Evolutionary conservation across 92 coral and sea anemone species (phyloP), one percentile per base, ranked within the genome.

Genomic region (Blastomussa wellsi): DNA sequence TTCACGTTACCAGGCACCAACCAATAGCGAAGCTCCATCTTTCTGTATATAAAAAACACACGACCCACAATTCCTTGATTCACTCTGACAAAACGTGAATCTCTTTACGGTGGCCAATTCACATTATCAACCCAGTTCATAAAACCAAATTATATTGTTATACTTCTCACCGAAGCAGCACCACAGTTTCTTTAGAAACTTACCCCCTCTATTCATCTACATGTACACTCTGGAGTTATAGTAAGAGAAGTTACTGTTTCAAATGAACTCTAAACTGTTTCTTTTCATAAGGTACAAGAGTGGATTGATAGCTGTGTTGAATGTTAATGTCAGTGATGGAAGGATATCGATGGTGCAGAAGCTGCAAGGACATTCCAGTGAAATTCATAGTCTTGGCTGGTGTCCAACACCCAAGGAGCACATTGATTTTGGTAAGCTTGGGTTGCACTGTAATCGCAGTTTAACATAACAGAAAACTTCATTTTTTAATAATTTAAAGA

Each of bases 371-470:
- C 99, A 97, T 79, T 91, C 91, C 48, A 84, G 94, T 70, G 99
- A 97, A 36, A 84, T 97, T 57, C 99, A 97, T 72, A 91, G 94
- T 86, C 72, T 97, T 36, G 94, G 88, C 11, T 97, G 98, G 98
- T 93, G 95, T 64, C 99, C 98, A 36, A 88, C 92, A 9, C 79
- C 94, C 35, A 78, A 88, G 29, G 76, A 84, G n/a, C 84, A 88
- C 48, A 87, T 97, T 44, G 93, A 93, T 6, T 74, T 87, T 74
- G 97, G 99, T 95, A 68, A 78, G 91, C 72, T 39, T 79, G 49
- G 49, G 49, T 13, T 44, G 49, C n/a, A n/a, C n/a, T n/a, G n/a
- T n/a, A n/a, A n/a, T n/a, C n/a, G n/a, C n/a, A n/a, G n/a, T n/a
- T 60, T 60, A 19, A 60, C 68, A 19, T 22, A 60, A 60, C 67